Conservation (phyloP, 2,888 invertebrate genomes). For the Rhagium mordax region DNA sequence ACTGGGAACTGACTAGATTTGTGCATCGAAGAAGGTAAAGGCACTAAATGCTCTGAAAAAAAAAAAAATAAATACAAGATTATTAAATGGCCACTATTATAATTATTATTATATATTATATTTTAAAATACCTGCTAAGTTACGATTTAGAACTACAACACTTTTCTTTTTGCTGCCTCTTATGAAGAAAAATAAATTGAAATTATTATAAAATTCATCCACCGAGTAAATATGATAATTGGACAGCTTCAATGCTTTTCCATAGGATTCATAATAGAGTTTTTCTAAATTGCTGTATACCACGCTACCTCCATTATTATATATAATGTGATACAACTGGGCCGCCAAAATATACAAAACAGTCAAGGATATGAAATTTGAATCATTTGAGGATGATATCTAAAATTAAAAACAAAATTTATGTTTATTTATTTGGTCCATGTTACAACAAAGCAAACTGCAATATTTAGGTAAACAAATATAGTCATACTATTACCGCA, state of each 20-base stretch:
- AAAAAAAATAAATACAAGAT: neutral
- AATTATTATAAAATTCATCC: constrained; percentile 63
- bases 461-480: neutral
- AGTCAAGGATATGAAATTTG: constrained; percentile 63
- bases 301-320: constrained; percentile 62
- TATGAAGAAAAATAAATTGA: constrained; percentile 65
- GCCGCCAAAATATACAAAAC: constrained; percentile 65
- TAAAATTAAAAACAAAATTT: constrained; percentile 41
- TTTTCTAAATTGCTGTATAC: constrained; percentile 60
- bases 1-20: constrained; percentile 42
- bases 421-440: too few relatives aligned
- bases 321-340: constrained; percentile 65
- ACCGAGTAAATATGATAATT: constrained; percentile 63
- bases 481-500: constrained; percentile 64
- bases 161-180: constrained; percentile 66
- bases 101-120: neutral
- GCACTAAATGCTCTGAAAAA: constrained; percentile 61
- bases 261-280: constrained; percentile 61
- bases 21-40: constrained; percentile 57
- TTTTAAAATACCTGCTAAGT: constrained; percentile 66
- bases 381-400: constrained; percentile 57
- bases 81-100: neutral
- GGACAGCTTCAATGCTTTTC: constrained; percentile 60
- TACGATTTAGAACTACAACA: constrained; percentile 71
- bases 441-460: neutral